Evolutionary conservation across 1,140 invertebrate species (phyloP), one percentile per base, ranked within the genome.

Genomic region (Venturia canescens): DNA sequence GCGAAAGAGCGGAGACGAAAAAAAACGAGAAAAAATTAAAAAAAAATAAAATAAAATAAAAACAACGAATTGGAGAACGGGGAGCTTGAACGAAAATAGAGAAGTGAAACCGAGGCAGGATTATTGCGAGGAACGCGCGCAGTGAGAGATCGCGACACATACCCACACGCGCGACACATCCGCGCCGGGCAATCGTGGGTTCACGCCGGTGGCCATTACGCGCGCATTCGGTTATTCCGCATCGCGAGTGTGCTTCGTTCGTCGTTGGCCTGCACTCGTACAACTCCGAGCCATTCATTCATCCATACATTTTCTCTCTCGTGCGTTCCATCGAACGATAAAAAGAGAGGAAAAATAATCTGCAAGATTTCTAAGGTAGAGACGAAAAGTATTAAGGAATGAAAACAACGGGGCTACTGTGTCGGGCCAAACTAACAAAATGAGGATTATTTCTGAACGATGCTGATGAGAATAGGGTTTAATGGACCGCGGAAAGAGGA

Each of bases 131-230:
- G 21, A 26, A 63, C 60, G 27, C 60, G 60, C n/a, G 60, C 60
- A 26, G 23, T n/a, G 50, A n/a, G 18, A 53, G 50, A 53, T 53
- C 50, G 6, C 50, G 50, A 18, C 50, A 53, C 16, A 53, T 53
- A 53, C 50, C 6, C 7, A 21, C 60, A 26, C 60, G 60, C 23
- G 27, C 21, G 23, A 44, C 60, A 26, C 21, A 63, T 26, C 26
- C 60, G 60, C 60, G 27, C 60, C 23, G 5, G 60, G 60, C 60
- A 63, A n/a, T 63, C 16, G 50, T 53, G 50, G 15, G 60, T 26
- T 63, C 60, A 63, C 60, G 60, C 60, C 60, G 60, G 60, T 63
- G 27, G 60, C 60, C 60, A 63, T 63, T 63, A 63, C 60, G 60
- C 60, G 60, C 23, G 60, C 60, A 63, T 63, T 63, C 60, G 60